Conservation (phyloP, 2,113 vertebrate genomes). For the Oxyura jamaicensis region DNA sequence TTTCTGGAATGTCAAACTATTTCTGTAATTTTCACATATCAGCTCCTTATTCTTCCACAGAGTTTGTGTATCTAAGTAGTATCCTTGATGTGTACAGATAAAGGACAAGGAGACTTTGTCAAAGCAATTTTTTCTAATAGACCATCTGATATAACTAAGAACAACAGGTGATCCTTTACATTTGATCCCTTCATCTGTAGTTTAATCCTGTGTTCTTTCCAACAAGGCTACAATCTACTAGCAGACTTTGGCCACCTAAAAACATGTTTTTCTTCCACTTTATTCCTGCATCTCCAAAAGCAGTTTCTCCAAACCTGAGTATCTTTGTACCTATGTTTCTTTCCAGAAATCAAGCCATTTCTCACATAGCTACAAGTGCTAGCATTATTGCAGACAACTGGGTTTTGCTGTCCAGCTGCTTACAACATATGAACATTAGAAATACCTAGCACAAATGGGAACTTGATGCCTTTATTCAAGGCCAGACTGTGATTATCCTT, state of each 20-base stretch:
- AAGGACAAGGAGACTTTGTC: background rate
- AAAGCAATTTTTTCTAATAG: background rate
- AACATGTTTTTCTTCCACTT: background rate
- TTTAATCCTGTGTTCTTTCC: background rate
- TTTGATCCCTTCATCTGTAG: background rate
- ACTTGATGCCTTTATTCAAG: background rate
- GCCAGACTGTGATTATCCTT: background rate
- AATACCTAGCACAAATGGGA: background rate
- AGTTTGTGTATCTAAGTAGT: background rate
- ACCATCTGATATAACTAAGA: background rate
- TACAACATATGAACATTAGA: background rate
- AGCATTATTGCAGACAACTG: background rate
- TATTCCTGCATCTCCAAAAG: background rate
- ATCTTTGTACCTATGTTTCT: background rate
- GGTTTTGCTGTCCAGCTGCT: background rate
- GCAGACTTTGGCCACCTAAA: background rate
- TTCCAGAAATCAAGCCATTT: background rate
- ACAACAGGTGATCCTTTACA: background rate
- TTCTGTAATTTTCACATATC: background rate
- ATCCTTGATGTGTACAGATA: background rate
- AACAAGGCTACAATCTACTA: background rate
- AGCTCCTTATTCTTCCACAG: background rate
- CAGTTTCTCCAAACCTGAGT: background rate
- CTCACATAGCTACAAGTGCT: background rate
- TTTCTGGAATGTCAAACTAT: background rate